A percentile compares a stretch with the other conserved stretches of the same genome.
These are phyloP conservation scores for Cryptus armator DNA, from an alignment of 2,888 invertebrate genomes.

Conservation along the genomic window DNA sequence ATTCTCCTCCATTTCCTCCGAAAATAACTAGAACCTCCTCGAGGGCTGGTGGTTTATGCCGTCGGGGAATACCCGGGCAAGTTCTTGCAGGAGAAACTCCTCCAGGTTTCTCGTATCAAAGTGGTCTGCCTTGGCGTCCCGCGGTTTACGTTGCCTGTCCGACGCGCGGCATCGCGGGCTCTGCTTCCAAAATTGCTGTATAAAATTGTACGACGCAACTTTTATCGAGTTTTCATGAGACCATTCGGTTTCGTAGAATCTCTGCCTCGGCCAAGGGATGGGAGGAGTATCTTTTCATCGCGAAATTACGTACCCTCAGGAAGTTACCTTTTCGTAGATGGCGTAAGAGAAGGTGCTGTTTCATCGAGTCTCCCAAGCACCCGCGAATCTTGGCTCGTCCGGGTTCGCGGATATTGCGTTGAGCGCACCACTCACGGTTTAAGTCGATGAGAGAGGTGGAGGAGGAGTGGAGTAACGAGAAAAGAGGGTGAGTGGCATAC, in stretches of 20 bases:
- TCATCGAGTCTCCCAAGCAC: slow-evolving; percentile 45
- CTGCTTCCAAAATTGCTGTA: slow-evolving; percentile 46
- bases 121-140: slow-evolving; percentile 26
- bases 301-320: slow-evolving; percentile 30
- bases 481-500: slow-evolving; percentile 51
- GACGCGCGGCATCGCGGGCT: neutral
- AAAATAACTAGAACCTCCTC: slow-evolving; percentile 50
- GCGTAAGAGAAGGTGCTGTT: slow-evolving; percentile 17
- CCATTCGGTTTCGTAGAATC: slow-evolving; percentile 32
- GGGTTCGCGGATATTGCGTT: slow-evolving; percentile 24
- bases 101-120: slow-evolving; percentile 34
- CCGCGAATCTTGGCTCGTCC: slow-evolving; percentile 37
- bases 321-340: slow-evolving; percentile 34
- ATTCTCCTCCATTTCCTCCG: slow-evolving; percentile 21
- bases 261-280: slow-evolving; percentile 1
- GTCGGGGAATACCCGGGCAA: slow-evolving; percentile 9
- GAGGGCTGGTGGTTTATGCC: slow-evolving; percentile 19
- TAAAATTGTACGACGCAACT: slow-evolving; percentile 58
- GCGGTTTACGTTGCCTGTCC: slow-evolving; percentile 25
- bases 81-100: slow-evolving; percentile 34
- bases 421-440: slow-evolving; percentile 37
- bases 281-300: slow-evolving; percentile 41
- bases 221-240: slow-evolving; percentile 59
- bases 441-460: slow-evolving; percentile 19
- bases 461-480: neutral